These are phyloP conservation scores for Gymnobelideus leadbeateri DNA, from an alignment of 2,113 vertebrate species.

Conservation along the genomic window DNA sequence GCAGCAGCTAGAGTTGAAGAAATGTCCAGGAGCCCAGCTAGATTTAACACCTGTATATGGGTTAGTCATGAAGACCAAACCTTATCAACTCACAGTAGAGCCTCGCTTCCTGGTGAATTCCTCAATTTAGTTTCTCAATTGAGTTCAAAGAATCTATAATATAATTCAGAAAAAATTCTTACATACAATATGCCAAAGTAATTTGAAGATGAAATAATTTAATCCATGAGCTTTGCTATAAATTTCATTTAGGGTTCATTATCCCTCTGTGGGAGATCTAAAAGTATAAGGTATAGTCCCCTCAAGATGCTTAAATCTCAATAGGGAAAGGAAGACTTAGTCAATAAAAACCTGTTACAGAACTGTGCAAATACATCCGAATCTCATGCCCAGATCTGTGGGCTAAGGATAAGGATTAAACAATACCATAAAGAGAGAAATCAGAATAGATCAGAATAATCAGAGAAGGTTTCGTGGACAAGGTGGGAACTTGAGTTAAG, in stretches of 20 bases:
- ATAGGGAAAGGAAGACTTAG: not conserved
- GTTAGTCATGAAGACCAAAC: conserved; percentile 84
- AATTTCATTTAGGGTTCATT: not conserved
- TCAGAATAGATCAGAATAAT: not conserved
- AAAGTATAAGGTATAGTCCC: not conserved
- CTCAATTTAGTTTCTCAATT: not conserved
- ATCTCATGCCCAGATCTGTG: not conserved
- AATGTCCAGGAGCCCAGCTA: conserved; percentile 73
- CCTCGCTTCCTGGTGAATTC: not conserved
- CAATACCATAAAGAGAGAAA: not conserved
- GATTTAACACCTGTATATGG: conserved; percentile 81
- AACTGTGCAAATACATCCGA: not conserved
- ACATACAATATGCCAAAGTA: not conserved
- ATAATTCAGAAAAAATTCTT: not conserved
- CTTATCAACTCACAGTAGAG: conserved; percentile 72
- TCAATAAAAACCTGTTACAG: not conserved
- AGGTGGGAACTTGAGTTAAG: not conserved
- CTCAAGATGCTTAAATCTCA: not conserved
- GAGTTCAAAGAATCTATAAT: not conserved
- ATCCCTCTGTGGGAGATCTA: not conserved
- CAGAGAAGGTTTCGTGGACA: not conserved
- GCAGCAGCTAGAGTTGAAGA: conserved; percentile 79
- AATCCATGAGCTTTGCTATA: not conserved
- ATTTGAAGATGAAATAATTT: not conserved
- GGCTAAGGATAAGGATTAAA: not conserved